These are phyloP conservation scores for Batillaria attramentaria DNA, from an alignment of 1,140 invertebrate genomes.

Conservation along the genomic window DNA sequence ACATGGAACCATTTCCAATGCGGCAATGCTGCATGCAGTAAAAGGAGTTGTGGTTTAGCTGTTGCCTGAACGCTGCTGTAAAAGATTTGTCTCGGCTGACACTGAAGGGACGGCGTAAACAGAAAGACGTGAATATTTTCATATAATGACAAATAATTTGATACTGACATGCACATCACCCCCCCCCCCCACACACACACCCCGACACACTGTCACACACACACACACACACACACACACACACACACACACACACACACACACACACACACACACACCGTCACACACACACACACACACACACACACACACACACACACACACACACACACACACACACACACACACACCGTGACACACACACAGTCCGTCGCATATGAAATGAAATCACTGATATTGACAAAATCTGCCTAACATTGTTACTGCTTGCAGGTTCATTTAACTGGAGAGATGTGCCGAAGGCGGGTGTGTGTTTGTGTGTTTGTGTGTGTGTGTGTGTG, in stretches of 20 bases:
- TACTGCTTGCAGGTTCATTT: too few relatives aligned
- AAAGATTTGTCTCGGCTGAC: too few relatives aligned
- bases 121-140: too few relatives aligned
- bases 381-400: too few relatives aligned
- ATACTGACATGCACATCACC: not conserved
- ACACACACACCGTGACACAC: not conserved
- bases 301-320: slow-evolving; percentile 7
- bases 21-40: too few relatives aligned
- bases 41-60: too few relatives aligned
- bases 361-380: too few relatives aligned
- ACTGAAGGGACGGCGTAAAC: too few relatives aligned
- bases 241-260: slow-evolving; percentile 24
- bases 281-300: not conserved
- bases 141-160: too few relatives aligned
- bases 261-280: not conserved
- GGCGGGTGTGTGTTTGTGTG: not conserved
- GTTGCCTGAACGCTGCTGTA: too few relatives aligned
- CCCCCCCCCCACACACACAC: not conserved
- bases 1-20: too few relatives aligned
- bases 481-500: not conserved
- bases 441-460: not conserved
- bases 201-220: not conserved
- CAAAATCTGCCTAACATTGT: too few relatives aligned
- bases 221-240: slow-evolving; percentile 12
- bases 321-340: slow-evolving; percentile 2